A percentile compares a stretch with the other conserved stretches of the same genome.
phyloP scores from a whole-genome alignment of 2,113 vertebrate species.

The Notarius lentiginosus region DNA sequence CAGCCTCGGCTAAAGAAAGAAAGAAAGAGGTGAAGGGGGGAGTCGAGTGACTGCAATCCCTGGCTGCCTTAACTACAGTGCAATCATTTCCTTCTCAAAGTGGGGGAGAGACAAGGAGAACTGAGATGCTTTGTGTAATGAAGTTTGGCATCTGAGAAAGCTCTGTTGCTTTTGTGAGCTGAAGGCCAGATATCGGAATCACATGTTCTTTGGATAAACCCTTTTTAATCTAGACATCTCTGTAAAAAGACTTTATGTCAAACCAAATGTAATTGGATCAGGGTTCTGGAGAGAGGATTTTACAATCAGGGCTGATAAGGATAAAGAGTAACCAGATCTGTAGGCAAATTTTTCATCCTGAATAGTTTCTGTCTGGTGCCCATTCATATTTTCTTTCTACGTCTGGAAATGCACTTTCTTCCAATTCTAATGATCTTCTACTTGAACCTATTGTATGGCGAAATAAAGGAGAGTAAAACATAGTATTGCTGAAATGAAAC shows the following conservation, averaged over 20 bases:
- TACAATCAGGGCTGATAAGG: constrained; percentile 16
- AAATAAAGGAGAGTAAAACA: neutral
- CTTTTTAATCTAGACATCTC: neutral
- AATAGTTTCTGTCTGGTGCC: constrained; percentile 18
- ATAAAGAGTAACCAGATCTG: constrained; percentile 3
- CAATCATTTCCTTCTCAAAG: constrained; percentile 34
- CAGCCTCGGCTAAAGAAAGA: constrained; percentile 19
- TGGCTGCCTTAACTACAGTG: constrained; percentile 40
- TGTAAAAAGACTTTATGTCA: constrained; percentile 11
- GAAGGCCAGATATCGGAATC: constrained; percentile 9
- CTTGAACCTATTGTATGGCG: neutral
- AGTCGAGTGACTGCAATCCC: constrained; percentile 16
- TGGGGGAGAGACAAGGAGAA: constrained; percentile 19
- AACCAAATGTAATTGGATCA: constrained; percentile 22
- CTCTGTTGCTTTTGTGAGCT: neutral
- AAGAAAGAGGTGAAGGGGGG: constrained; percentile 14
- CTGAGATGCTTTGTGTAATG: constrained; percentile 32
- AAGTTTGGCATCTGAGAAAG: constrained; percentile 24
- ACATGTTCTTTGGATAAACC: constrained; percentile 29
- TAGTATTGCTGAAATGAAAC: neutral
- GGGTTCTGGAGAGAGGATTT: neutral
- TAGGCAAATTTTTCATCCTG: neutral
- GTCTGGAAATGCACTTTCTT: neutral
- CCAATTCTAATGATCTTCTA: neutral
- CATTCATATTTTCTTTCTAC: constrained; percentile 1